These are phyloP conservation scores for Halotydeus destructor DNA, from an alignment of 1,140 invertebrate species.

Conservation along the genomic window DNA sequence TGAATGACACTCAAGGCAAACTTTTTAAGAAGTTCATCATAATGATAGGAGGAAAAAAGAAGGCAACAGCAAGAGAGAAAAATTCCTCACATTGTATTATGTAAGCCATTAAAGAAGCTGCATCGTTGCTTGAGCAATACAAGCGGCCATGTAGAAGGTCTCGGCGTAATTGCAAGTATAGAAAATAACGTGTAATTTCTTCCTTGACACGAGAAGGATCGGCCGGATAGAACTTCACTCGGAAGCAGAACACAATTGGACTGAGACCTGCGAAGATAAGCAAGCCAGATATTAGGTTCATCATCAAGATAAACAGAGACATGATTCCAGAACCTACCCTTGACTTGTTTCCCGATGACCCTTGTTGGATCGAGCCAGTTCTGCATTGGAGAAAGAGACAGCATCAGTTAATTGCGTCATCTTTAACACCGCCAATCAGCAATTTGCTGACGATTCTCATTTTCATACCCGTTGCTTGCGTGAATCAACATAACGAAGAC, in stretches of 20 bases:
- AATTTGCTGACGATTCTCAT: no score
- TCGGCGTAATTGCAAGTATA: slow-evolving; percentile 79
- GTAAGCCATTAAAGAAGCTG: slow-evolving; percentile 66
- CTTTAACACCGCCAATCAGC: no score
- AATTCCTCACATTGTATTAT: slow-evolving; percentile 44
- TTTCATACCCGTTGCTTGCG: slow-evolving; percentile 54
- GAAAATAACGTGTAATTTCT: slow-evolving; percentile 68
- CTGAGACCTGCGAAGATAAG: slow-evolving; percentile 39
- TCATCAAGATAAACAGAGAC: slow-evolving; percentile 18
- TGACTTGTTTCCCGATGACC: slow-evolving; percentile 79
- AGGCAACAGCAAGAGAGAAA: not conserved
- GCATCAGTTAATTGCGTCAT: not conserved
- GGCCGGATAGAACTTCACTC: slow-evolving; percentile 82
- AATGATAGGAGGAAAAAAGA: not conserved
- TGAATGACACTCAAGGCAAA: no score
- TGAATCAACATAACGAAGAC: slow-evolving; percentile 75
- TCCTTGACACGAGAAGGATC: slow-evolving; percentile 64
- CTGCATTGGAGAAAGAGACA: slow-evolving; percentile 38
- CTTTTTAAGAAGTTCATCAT: not conserved
- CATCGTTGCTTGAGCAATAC: slow-evolving; percentile 66
- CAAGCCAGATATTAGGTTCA: not conserved
- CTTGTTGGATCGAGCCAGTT: slow-evolving; percentile 89
- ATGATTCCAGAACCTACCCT: slow-evolving; percentile 32
- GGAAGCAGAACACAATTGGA: slow-evolving; percentile 69
- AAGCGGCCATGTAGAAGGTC: slow-evolving; percentile 82